phyloP scores from a whole-genome alignment of 2,113 vertebrate genomes.

The Pygoscelis antarcticus region DNA sequence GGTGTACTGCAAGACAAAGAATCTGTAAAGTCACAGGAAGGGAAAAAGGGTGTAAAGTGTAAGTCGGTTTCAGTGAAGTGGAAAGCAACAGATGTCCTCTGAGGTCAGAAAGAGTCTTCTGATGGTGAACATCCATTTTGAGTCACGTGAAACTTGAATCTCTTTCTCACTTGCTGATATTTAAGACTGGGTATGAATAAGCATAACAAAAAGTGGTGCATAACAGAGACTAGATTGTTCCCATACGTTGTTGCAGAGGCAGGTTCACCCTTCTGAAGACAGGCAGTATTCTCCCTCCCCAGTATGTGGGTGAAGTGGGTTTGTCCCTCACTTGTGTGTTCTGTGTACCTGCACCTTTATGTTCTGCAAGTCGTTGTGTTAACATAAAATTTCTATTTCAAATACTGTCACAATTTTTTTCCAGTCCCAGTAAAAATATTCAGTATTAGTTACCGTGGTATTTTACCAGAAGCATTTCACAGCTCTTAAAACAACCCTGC shows the following conservation, averaged over 20 bases:
- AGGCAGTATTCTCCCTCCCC: neutral
- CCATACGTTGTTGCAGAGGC: neutral
- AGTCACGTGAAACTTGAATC: neutral
- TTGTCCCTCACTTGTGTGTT: neutral
- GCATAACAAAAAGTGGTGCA: neutral
- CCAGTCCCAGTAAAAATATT: neutral
- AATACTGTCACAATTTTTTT: neutral
- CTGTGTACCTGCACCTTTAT: neutral
- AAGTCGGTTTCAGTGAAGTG: neutral
- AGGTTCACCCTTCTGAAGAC: neutral
- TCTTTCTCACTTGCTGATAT: neutral
- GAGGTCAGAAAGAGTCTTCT: neutral
- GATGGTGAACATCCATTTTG: neutral
- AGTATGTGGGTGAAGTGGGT: accelerated
- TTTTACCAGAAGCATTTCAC: constrained; percentile 34
- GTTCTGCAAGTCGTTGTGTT: neutral
- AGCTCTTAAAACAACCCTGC: neutral
- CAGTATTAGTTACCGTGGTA: neutral
- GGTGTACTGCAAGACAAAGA: neutral
- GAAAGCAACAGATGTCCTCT: neutral
- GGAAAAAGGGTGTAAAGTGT: neutral
- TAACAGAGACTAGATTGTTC: neutral
- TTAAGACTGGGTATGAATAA: neutral
- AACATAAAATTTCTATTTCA: neutral
- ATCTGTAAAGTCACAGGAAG: neutral